Base-by-base conservation (phyloP, 1,140 invertebrate species). In the Drosophila kikkawai region DNA sequence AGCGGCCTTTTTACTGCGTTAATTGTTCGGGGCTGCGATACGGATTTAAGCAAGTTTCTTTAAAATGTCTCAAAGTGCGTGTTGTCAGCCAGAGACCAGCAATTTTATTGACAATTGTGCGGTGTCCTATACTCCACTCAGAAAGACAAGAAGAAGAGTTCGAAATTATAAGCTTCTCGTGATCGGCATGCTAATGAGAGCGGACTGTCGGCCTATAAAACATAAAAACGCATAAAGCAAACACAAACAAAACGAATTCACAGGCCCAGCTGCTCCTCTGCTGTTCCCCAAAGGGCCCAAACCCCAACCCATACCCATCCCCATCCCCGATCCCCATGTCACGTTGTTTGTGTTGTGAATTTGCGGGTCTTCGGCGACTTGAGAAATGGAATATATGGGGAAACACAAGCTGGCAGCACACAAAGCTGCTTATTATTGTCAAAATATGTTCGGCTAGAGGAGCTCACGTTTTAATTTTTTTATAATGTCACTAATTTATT, bases 401-500 rank as follows among this genome's bases (percentile, higher is more conserved):
- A 67, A 12, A 50, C 32, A 64, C 41, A 63, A 48, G 48, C 59
- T 47, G 47, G 39, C 47, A 60, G 32, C 69, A 48, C 34, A 79
- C 75, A 82, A 82, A 79, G 75, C 80, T 68, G 81, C 77, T 84
- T 84, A 84, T 90, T 83, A 82, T 82, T 84, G 68, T 84, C 45
- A 76, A 87, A 83, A 87, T 82, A 87, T 87, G 53, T 75, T 77
- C 66, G 50, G 71, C 64, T 83, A 67, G 75, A 70, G 66, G 61
- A 80, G 80, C 85, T 88, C 84, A 88, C 84, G 84, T 88, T 88
- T 88, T 88, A 90, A 88, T 90, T 88, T 87, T 90, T 80, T 81
- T 90, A 88, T 88, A 88, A 88, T 88, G 78, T 84, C 85, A 84
- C 84, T 88, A 88, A 88, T 88, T 88, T 88, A 88, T 88, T 90